These are phyloP conservation scores for Rhabdornis inornatus DNA, from an alignment of 2,113 vertebrate genomes.

Conservation along the genomic window DNA sequence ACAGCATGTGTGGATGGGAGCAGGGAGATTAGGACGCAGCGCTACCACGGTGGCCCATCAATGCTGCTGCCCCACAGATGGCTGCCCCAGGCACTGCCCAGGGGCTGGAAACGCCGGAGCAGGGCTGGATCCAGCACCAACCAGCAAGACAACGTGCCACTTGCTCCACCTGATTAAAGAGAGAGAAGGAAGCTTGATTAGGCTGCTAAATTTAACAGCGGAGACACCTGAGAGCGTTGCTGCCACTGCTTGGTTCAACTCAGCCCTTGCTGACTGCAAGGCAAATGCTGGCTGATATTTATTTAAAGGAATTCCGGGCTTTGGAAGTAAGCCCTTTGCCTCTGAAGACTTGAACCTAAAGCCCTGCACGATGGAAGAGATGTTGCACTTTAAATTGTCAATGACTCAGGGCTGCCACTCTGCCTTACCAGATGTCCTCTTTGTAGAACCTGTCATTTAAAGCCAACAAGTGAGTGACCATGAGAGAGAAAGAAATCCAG, in stretches of 20 bases:
- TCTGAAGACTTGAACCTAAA: not conserved
- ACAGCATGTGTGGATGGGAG: conserved; percentile 49
- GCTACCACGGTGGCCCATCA: not conserved
- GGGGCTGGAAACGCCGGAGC: not conserved
- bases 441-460: not conserved
- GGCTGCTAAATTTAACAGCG: not conserved
- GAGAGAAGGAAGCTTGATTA: not conserved
- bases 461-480: not conserved
- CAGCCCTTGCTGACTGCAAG: not conserved
- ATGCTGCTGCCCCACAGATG: not conserved
- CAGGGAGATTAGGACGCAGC: conserved; percentile 40
- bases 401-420: not conserved
- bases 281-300: conserved; percentile 41
- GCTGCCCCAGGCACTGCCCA: not conserved
- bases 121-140: not conserved
- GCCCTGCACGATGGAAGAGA: not conserved
- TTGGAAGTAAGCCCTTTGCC: not conserved
- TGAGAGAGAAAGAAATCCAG: not conserved
- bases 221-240: not conserved
- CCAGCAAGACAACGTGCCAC: not conserved
- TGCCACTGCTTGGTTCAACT: not conserved
- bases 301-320: conserved; percentile 15
- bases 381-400: not conserved
- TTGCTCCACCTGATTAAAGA: not conserved
- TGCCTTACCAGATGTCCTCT: not conserved